Evolutionary conservation across 2,113 vertebrate genomes (phyloP).

Genomic region (Condylura cristata): DNA sequence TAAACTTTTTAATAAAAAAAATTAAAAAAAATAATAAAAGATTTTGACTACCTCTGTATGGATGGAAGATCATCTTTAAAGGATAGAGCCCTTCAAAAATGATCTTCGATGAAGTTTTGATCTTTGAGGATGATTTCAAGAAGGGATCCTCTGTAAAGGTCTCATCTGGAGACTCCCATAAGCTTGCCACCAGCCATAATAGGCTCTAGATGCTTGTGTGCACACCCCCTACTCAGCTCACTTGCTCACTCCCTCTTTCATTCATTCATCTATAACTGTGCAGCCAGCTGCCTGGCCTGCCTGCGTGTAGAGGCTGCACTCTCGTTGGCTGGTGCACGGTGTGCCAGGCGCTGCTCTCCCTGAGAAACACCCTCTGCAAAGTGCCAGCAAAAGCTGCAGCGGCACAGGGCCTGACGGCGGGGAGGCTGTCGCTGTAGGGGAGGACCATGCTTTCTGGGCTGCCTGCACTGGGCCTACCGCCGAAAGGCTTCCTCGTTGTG

Average conservation of each 20-base stretch:
- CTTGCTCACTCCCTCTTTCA: not conserved
- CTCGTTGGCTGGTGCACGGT: accelerated
- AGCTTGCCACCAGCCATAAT: not conserved
- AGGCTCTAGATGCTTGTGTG: not conserved
- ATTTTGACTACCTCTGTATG: not conserved
- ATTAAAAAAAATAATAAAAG: too few species aligned
- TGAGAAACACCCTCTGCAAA: not conserved
- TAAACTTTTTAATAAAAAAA: too few species aligned
- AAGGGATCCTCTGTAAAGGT: too few species aligned
- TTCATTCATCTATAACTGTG: not conserved
- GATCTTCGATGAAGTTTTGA: too few species aligned
- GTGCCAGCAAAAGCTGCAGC: not conserved
- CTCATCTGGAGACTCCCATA: not conserved
- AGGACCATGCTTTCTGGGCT: not conserved
- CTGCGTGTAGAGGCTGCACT: not conserved
- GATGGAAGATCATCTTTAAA: not conserved
- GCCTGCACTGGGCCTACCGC: accelerated
- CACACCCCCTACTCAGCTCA: not conserved
- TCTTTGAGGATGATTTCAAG: too few species aligned
- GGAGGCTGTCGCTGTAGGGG: too few species aligned
- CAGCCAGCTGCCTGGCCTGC: accelerated
- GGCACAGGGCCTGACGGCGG: not conserved
- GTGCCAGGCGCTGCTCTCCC: not conserved
- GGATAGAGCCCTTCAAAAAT: not conserved
- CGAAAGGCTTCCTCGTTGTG: too few species aligned